These are phyloP conservation scores for Arenaria interpres DNA, from an alignment of 2,113 vertebrate genomes.

Conservation along the genomic window DNA sequence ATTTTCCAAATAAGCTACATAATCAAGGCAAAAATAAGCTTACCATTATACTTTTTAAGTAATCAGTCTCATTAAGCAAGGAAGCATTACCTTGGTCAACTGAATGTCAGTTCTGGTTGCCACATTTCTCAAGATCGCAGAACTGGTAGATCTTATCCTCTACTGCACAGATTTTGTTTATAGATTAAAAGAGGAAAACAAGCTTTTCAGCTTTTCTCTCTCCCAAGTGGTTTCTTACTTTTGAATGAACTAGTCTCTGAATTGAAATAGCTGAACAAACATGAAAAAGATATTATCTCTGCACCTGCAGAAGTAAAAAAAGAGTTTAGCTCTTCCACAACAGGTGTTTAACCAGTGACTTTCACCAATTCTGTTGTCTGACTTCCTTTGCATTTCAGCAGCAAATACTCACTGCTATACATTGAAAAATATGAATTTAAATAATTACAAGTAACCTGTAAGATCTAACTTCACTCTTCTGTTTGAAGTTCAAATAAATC, in stretches of 20 bases:
- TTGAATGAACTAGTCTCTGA: constrained; percentile 35
- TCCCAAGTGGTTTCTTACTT: constrained; percentile 35
- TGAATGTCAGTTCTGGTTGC: not conserved
- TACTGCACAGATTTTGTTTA: not conserved
- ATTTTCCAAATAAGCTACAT: constrained; percentile 2
- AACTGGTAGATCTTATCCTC: not conserved
- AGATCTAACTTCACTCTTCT: not conserved
- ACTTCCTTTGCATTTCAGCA: constrained; percentile 15
- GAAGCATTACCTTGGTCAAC: not conserved
- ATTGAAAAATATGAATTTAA: not conserved
- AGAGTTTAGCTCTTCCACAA: constrained; percentile 21
- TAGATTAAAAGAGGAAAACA: not conserved
- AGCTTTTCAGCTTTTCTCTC: constrained; percentile 15
- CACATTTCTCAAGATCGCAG: not conserved
- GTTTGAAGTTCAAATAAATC: not conserved
- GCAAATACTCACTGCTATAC: not conserved
- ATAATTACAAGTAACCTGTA: not conserved
- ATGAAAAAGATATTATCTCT: constrained; percentile 61
- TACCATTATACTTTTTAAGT: not conserved
- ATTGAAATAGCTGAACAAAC: constrained; percentile 52
- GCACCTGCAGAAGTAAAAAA: constrained; percentile 50
- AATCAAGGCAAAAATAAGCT: not conserved
- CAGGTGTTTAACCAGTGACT: constrained; percentile 34
- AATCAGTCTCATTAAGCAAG: not conserved
- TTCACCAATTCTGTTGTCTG: not conserved